Percentiles rank a stretch among this genome's conserved stretches.
Conservation (phyloP, 2,113 vertebrate genomes). For the Bufo gargarizans region DNA sequence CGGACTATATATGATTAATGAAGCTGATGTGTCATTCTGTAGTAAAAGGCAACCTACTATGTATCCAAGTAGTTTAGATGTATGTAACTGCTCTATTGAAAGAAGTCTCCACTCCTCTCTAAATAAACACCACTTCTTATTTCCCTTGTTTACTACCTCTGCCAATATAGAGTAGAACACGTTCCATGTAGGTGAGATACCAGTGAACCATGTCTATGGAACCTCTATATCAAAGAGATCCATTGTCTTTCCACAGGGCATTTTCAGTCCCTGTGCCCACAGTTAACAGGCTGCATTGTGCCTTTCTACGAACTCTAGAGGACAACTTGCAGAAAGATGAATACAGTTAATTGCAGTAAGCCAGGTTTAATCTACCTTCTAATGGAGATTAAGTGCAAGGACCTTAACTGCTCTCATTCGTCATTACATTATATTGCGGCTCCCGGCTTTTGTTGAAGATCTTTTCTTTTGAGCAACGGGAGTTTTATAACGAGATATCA, state of each 20-base stretch:
- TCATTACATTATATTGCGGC: not conserved
- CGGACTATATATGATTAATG: constrained; percentile 57
- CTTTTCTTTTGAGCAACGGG: not conserved
- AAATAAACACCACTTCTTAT: constrained; percentile 61
- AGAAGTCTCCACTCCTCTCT: constrained; percentile 61
- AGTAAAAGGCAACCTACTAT: constrained; percentile 62
- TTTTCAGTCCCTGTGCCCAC: constrained; percentile 15
- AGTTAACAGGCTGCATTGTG: not conserved
- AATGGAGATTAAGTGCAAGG: constrained; percentile 44
- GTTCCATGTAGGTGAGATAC: constrained; percentile 62
- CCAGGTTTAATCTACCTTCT: constrained; percentile 25
- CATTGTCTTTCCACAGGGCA: constrained; percentile 25
- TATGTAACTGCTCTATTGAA: constrained; percentile 61
- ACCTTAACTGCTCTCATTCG: constrained; percentile 23
- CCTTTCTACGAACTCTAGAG: constrained; percentile 19
- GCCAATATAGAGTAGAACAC: constrained; percentile 60
- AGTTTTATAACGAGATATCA: not conserved
- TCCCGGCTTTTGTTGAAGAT: constrained; percentile 11
- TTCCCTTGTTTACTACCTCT: constrained; percentile 61
- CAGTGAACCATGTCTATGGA: constrained; percentile 64
- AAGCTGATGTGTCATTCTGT: constrained; percentile 58
- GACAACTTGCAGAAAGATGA: constrained; percentile 47
- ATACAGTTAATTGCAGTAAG: constrained; percentile 29
- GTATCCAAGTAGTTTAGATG: constrained; percentile 59
- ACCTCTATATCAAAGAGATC: constrained; percentile 56